phyloP scores from a whole-genome alignment of 2,113 vertebrate genomes.

The Monopterus albus region DNA sequence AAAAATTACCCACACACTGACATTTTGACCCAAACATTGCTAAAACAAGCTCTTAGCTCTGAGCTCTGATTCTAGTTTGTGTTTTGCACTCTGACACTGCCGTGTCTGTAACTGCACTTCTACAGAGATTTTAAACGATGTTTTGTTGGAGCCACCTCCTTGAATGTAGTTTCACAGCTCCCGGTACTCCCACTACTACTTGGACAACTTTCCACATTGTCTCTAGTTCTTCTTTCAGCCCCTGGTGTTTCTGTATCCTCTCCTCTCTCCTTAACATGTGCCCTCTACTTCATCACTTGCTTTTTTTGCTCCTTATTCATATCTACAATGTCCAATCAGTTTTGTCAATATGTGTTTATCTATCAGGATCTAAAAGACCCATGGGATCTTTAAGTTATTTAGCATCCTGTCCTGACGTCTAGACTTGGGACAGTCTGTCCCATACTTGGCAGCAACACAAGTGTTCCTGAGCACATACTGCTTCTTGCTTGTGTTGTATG shows the following conservation, averaged over 20 bases:
- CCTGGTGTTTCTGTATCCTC: background rate
- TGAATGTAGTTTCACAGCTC: conserved; percentile 22
- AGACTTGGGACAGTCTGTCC: conserved; percentile 1
- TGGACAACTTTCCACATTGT: background rate
- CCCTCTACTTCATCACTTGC: conserved; percentile 1
- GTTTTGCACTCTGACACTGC: conserved; percentile 11
- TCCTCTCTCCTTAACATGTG: conserved; percentile 1
- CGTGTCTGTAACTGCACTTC: background rate
- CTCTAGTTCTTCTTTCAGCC: background rate
- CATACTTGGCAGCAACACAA: background rate
- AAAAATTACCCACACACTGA: conserved; percentile 5
- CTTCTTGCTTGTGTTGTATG: background rate
- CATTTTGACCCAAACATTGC: conserved; percentile 2
- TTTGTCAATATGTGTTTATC: conserved; percentile 33
- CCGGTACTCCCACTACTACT: background rate
- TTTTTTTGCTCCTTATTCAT: background rate
- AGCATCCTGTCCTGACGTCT: conserved; percentile 17
- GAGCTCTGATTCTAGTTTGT: conserved; percentile 30
- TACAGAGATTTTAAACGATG: background rate
- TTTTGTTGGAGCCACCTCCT: conserved; percentile 7
- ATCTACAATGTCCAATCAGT: conserved; percentile 13
- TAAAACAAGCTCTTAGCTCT: conserved; percentile 16
- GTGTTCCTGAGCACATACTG: conserved; percentile 23
- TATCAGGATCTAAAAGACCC: background rate
- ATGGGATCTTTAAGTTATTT: background rate